Conservation (phyloP, 2,113 vertebrate genomes). For the Melanotaenia duboulayi region DNA sequence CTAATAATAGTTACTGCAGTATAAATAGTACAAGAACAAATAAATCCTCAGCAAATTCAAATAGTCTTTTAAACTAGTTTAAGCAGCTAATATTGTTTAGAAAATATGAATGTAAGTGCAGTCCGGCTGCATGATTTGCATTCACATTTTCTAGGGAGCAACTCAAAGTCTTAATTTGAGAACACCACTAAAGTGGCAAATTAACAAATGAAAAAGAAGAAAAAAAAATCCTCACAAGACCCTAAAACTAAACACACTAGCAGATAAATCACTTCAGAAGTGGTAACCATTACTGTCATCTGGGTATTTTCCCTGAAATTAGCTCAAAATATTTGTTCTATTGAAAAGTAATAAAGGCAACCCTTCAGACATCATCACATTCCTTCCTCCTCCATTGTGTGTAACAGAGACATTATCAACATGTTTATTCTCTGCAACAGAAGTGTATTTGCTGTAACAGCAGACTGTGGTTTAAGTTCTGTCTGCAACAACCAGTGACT, state of each 20-base stretch:
- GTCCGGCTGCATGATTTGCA: slow-evolving; percentile 4
- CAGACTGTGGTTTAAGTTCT: neutral
- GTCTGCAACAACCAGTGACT: neutral
- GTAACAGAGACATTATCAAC: neutral
- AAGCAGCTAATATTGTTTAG: slow-evolving; percentile 7
- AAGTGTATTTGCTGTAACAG: neutral
- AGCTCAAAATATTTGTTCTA: neutral
- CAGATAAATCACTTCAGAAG: neutral
- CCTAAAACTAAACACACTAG: neutral
- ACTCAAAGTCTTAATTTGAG: slow-evolving; percentile 2
- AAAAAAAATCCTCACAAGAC: neutral
- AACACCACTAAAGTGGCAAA: neutral
- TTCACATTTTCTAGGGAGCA: neutral
- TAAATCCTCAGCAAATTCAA: slow-evolving; percentile 1
- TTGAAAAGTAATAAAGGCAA: slow-evolving; percentile 3
- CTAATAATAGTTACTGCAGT: slow-evolving; percentile 7
- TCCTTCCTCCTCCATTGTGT: too few species aligned
- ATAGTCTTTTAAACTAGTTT: slow-evolving; percentile 1
- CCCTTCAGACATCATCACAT: too few species aligned
- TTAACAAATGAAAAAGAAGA: neutral
- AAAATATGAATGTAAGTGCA: slow-evolving; percentile 5
- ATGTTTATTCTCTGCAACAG: neutral
- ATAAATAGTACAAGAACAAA: slow-evolving; percentile 4
- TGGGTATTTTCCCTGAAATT: slow-evolving; percentile 18
- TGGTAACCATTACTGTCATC: neutral